phyloP scores from a whole-genome alignment of 1,140 invertebrate genomes.

The Maconellicoccus hirsutus region DNA sequence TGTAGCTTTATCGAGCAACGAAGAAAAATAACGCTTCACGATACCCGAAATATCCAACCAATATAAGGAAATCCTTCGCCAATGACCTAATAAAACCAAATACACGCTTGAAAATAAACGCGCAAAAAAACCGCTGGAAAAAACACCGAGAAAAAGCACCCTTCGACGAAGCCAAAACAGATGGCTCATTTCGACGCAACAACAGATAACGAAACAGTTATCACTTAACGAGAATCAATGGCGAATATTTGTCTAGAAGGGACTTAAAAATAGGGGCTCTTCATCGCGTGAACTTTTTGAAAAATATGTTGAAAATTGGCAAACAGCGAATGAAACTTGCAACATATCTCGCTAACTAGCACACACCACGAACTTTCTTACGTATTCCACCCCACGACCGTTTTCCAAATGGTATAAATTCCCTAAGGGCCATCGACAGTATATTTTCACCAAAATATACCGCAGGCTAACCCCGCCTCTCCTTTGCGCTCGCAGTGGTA shows the following conservation, averaged over 20 bases:
- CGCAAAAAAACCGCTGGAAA: no score
- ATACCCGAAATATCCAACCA: no score
- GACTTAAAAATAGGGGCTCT: no score
- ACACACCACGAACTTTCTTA: not conserved
- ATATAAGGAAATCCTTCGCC: not conserved
- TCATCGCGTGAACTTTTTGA: no score
- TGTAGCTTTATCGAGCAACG: no score
- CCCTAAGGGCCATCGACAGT: not conserved
- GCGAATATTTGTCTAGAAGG: not conserved
- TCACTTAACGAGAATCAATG: slow-evolving; percentile 4
- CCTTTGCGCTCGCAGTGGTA: not conserved
- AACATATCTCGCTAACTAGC: not conserved
- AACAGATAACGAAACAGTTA: not conserved
- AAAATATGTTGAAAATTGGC: slow-evolving; percentile 1
- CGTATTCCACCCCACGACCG: no score
- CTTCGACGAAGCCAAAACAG: not conserved
- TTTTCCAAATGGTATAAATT: not conserved
- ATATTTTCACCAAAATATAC: not conserved
- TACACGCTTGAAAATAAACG: not conserved
- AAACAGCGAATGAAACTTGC: no score
- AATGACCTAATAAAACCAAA: slow-evolving; percentile 3
- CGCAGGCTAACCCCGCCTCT: no score
- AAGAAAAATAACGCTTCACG: no score
- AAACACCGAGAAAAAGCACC: not conserved
- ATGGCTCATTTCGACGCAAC: not conserved